A percentile compares a stretch with the other conserved stretches of the same genome.
These are phyloP conservation scores for Buphagus erythrorhynchus DNA, from an alignment of 2,797 vertebrate genomes.

Conservation along the genomic window DNA sequence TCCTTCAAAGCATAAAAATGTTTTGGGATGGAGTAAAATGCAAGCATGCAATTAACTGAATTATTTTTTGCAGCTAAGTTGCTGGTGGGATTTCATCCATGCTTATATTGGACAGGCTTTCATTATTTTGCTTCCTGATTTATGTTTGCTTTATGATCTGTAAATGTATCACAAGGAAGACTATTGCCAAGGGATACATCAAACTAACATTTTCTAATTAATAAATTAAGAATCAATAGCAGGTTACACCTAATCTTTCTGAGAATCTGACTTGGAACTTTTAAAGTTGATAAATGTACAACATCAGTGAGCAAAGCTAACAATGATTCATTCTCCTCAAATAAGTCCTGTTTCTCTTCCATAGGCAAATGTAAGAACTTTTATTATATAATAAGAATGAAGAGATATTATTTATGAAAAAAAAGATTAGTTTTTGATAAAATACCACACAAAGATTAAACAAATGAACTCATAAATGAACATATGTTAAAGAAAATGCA, in stretches of 20 bases:
- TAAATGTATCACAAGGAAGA: neutral
- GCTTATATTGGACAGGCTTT: neutral
- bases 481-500: neutral
- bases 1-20: neutral
- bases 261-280: neutral
- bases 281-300: neutral
- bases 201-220: neutral
- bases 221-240: neutral
- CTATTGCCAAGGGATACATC: neutral
- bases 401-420: neutral
- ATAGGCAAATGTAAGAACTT: neutral
- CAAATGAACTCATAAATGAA: neutral
- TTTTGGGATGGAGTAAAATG: neutral
- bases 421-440: neutral
- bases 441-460: neutral
- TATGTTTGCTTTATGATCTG: neutral
- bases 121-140: neutral
- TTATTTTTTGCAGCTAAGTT: neutral
- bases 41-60: neutral
- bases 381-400: neutral
- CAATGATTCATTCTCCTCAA: neutral
- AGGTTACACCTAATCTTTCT: neutral
- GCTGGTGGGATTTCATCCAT: neutral
- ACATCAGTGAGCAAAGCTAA: neutral
- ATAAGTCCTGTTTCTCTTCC: neutral